phyloP scores from a whole-genome alignment of 2,888 invertebrate species.

The Macaria notata region DNA sequence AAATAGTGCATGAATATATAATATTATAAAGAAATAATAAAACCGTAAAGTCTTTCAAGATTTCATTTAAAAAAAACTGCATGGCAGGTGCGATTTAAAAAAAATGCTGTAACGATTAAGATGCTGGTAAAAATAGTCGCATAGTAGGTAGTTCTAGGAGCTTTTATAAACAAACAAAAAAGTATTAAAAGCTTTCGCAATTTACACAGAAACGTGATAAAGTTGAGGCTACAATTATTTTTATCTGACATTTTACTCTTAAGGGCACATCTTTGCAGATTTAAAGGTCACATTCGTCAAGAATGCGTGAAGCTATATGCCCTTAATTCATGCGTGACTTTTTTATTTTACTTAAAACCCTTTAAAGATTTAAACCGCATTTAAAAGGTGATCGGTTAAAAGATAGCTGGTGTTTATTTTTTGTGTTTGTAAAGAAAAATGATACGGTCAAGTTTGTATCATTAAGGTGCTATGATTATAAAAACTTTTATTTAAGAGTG shows the following conservation, averaged over 20 bases:
- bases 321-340: constrained; percentile 1
- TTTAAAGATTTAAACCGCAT: not conserved
- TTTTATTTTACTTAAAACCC: not conserved
- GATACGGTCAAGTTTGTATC: no score
- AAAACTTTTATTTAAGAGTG: no score
- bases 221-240: constrained; percentile 10
- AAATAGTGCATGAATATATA: no score
- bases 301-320: constrained; percentile 1
- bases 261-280: constrained; percentile 16
- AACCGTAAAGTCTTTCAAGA: no score
- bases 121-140: no score
- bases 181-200: constrained; percentile 12
- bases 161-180: not conserved
- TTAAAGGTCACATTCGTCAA: constrained; percentile 13
- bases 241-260: constrained; percentile 21
- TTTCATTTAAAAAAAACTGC: no score
- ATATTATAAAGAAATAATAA: no score
- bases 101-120: no score
- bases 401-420: not conserved
- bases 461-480: no score
- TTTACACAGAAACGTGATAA: constrained; percentile 6
- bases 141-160: no score
- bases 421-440: not conserved
- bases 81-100: no score
- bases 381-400: not conserved